phyloP scores from a whole-genome alignment of 2,797 vertebrate species.

The Hapalemur alaotrensis region DNA sequence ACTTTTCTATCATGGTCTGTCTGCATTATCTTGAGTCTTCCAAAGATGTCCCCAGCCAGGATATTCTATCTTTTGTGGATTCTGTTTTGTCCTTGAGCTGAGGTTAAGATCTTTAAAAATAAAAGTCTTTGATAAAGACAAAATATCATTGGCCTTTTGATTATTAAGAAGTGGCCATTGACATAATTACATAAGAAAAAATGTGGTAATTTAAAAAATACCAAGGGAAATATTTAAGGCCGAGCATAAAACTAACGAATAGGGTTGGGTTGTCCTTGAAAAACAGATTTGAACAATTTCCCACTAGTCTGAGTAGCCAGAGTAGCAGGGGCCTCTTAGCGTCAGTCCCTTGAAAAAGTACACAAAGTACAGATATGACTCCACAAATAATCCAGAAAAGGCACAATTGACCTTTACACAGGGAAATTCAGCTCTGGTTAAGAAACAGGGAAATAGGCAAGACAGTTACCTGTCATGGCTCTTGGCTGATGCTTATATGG shows the following conservation, averaged over 20 bases:
- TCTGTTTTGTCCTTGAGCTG: not conserved
- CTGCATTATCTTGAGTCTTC: not conserved
- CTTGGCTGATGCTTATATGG: not conserved
- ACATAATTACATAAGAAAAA: not conserved
- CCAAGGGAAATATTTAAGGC: not conserved
- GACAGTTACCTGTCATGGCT: not conserved
- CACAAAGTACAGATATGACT: not conserved
- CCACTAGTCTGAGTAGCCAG: not conserved
- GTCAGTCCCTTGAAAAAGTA: not conserved
- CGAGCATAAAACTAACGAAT: not conserved
- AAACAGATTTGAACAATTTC: not conserved
- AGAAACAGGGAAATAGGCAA: not conserved
- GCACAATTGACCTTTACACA: not conserved
- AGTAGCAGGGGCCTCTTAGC: not conserved
- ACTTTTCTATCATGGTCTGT: not conserved
- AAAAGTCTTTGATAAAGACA: constrained; percentile 12
- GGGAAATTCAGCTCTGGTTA: not conserved
- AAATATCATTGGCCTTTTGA: not conserved
- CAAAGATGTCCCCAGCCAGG: not conserved
- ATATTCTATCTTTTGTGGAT: not conserved
- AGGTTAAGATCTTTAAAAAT: not conserved
- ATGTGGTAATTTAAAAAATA: not conserved
- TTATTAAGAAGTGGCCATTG: not conserved
- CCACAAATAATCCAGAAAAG: not conserved
- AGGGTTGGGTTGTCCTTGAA: not conserved